Base-by-base conservation (phyloP, 92 coral and sea anemone species). In the Parazoanthus darwini region DNA sequence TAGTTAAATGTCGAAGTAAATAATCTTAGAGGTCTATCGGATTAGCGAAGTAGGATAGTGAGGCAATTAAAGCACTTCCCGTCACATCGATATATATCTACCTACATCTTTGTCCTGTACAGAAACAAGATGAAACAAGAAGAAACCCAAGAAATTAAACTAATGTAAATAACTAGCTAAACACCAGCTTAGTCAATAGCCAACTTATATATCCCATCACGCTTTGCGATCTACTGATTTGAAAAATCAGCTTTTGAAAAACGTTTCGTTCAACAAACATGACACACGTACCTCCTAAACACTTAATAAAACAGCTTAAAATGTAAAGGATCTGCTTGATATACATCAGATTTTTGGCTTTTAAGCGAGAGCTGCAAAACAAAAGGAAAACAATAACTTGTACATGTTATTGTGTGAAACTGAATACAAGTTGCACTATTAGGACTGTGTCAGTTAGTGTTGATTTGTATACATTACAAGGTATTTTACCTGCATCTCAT, bases 271-370 rank as follows among this genome's bases (percentile, higher is more conserved):
- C 5, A 36, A 43, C 18, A 16, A 37, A 43, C 36, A 22, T 39
- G 46, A 10, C 16, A 10, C 11, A 74, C 94, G 6, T 85, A 94
- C 98, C 98, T 74, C 96, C 96, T 68, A 96, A 89, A 82, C 96
- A 91, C 72, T 89, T 76, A 20, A 92, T 85, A 70, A 95, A 93
- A 46, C 95, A 91, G 29, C 85, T 78, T 16, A 97, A 83, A 20
- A 97, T 90, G 79, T 91, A 94, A 50, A 97, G 91, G 39, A 97
- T 91, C 71, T 97, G 99, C 80, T 94, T 94, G 78, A 97, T 94
- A 88, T 95, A 97, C 93, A 97, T 94, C 87, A 97, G 89, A 81
- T 97, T 97, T 88, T 94, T 95, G 65, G 99, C 99, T 92, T 95
- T 97, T 78, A 97, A 71, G 77, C 99, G 93, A 63, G 99, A 67